Evolutionary conservation across 2,888 invertebrate species (phyloP), one percentile per base, ranked within the genome.

Genomic region (Phalangium opilio): DNA sequence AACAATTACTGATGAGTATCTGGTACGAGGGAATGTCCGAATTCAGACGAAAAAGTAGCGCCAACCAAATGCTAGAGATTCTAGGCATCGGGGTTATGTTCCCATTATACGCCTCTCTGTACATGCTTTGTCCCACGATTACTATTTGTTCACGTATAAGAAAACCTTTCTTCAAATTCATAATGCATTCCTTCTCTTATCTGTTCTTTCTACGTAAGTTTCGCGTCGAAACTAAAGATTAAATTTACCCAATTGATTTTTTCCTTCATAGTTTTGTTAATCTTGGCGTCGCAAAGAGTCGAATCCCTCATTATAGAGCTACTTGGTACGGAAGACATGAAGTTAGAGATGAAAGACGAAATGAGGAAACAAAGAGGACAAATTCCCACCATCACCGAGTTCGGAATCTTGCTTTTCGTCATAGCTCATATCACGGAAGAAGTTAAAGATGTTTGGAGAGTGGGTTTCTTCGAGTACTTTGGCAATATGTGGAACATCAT

Each of bases 1-100:
- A 93, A 67, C 93, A 93, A 68, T 73, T 93, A 52, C 70, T 93
- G 58, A 90, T 90, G 38, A 85, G 89, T 52, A 83, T 71, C 38
- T 71, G 71, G 70, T 70, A 71, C 57, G 70, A 71, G 47, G 71
- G 71, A 20, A 58, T 70, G 38, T 69, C 70, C 1, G 69, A 68
- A 5, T 70, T 71, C 58, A 58, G 71, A 33, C 62, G 70, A 42
- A 58, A 64, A 43, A 67, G 67, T 52, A 63, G 67, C 41, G 56
- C 68, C 21, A 61, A 65, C 55, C 68, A 70, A 58, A 62, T 65
- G 12, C 55, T 65, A 40, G 60, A 68, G 42, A 66, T 66, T n/a
- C 52, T 66, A 7, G 57, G 61, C 18, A 67, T 70, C 15, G 65
- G 66, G 32, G 55, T 68, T 42, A 57, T 65, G 44, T 71, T 70